Evolutionary conservation across 2,797 vertebrate species (phyloP).

Genomic region (Fistularia commersonii): DNA sequence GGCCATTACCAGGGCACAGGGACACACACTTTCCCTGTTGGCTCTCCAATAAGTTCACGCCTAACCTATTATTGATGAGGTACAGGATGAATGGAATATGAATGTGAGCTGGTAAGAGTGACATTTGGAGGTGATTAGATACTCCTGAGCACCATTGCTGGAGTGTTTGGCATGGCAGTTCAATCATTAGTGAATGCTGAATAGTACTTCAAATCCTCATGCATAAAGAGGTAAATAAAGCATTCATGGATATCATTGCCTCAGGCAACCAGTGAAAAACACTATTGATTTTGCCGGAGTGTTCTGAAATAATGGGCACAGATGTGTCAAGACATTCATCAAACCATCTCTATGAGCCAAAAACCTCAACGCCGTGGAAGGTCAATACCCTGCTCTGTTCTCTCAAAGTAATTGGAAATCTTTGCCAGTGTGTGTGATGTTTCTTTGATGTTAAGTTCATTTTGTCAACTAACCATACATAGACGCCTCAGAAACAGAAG

Average conservation of each 20-base stretch:
- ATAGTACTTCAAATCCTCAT: conserved; percentile 48
- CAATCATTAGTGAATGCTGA: conserved; percentile 64
- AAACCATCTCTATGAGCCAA: conserved; percentile 57
- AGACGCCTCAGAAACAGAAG: conserved; percentile 3
- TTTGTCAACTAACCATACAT: conserved; percentile 27
- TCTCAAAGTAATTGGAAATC: conserved; percentile 51
- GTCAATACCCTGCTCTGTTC: conserved; percentile 51
- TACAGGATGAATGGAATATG: conserved; percentile 60
- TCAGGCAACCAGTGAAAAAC: conserved; percentile 63
- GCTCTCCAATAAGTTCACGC: conserved; percentile 36
- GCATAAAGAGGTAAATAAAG: conserved; percentile 72
- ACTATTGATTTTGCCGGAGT: conserved; percentile 67
- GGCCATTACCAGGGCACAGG: conserved; percentile 39
- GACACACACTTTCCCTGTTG: conserved; percentile 33
- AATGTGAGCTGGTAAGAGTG: conserved; percentile 56
- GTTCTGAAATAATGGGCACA: conserved; percentile 70
- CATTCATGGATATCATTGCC: conserved; percentile 65
- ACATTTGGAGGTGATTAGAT: conserved; percentile 66
- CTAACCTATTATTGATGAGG: conserved; percentile 78
- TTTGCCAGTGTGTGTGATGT: conserved; percentile 45
- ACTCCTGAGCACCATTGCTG: conserved; percentile 25
- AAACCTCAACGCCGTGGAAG: conserved; percentile 50
- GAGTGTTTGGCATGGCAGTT: conserved; percentile 41
- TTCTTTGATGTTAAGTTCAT: conserved; percentile 41
- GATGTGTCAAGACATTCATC: conserved; percentile 73